Evolutionary conservation across 2,113 vertebrate species (phyloP).

Genomic region (Equus quagga): DNA sequence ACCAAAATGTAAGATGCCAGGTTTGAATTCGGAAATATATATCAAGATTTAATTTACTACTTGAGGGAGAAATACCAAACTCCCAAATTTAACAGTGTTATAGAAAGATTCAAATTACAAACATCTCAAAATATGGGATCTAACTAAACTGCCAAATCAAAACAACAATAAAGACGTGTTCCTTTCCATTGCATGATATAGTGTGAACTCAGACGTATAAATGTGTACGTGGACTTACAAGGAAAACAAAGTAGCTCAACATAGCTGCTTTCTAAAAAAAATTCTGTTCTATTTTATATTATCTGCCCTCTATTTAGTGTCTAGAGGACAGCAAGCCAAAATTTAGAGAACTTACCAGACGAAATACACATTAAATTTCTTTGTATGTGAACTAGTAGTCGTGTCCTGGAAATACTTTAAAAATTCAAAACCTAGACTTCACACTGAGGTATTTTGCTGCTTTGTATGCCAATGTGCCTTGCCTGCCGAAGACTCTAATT

Average conservation of each 20-base stretch:
- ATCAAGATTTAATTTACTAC: not conserved
- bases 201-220: not conserved
- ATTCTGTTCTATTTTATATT: not conserved
- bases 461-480: not conserved
- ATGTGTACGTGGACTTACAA: not conserved
- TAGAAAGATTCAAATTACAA: not conserved
- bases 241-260: not conserved
- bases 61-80: not conserved
- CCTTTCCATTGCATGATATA: not conserved
- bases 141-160: conserved; percentile 10
- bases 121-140: not conserved
- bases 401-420: not conserved
- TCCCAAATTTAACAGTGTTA: not conserved
- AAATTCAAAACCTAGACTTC: conserved; percentile 48
- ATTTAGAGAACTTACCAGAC: not conserved
- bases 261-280: not conserved
- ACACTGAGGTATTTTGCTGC: not conserved
- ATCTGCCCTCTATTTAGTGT: not conserved
- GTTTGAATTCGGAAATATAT: not conserved
- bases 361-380: not conserved
- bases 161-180: not conserved
- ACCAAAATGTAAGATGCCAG: not conserved
- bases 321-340: conserved; percentile 1
- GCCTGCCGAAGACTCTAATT: not conserved
- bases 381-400: not conserved